Base-by-base conservation (phyloP, 2,113 vertebrate species). In the Lycocorax pyrrhopterus region DNA sequence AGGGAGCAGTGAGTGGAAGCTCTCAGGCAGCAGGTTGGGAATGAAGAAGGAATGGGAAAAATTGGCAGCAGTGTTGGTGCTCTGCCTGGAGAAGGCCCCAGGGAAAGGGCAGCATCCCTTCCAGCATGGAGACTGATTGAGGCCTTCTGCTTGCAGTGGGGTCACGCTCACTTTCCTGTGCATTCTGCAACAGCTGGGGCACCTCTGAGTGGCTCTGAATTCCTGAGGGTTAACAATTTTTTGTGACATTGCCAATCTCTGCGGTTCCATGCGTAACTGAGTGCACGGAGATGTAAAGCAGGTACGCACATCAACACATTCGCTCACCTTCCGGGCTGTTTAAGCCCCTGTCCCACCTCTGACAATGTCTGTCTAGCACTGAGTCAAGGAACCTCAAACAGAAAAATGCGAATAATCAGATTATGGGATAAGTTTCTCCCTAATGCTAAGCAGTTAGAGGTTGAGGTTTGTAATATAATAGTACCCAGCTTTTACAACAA, bases 161-260 rank as follows among this genome's bases (percentile, higher is more conserved):
- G 37, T 83, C 2, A 1, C 0, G 0, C 44, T 86, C 16, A 26
- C 35, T 41, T 63, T 47, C 0, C 0, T 22, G 30, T 59, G 56
- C 0, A 13, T 62, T 69, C 53, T 41, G 23, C 67, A 60, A 59
- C 52, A 84, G 59, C 78, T 79, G 56, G 55, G 78, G 46, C 27
- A 43, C 39, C 46, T 52, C 68, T 35, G 29, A 49, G 60, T 9
- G 18, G 20, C 47, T 84, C 83, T 84, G 76, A 74, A 78, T 77
- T 78, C 80, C 86, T 90, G 25, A 78, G 59, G n/a, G 25, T 86
- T 73, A 55, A 33, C 62, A 9, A 18, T 46, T 43, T 71, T 58
- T 63, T 77, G 72, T 46, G 73, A 55, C 8, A 12, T 20, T 94
- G 69, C 66, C 87, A 60, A 1, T 52, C 51, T 68, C n/a, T 84